phyloP scores from a whole-genome alignment of 2,113 vertebrate genomes.

The Blennius ocellaris region DNA sequence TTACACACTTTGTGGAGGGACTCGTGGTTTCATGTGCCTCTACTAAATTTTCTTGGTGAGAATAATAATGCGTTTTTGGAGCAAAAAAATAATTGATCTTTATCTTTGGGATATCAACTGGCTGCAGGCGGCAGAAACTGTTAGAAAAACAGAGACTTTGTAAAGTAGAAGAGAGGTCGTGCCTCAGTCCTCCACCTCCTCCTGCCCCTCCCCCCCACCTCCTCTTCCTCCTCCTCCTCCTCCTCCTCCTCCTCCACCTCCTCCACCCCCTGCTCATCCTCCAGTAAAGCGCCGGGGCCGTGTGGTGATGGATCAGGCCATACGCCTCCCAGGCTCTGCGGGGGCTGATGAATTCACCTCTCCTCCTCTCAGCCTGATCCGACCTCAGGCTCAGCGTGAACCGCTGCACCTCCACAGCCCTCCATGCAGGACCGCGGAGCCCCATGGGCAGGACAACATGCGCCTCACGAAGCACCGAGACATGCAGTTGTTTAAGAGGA shows the following conservation, averaged over 20 bases:
- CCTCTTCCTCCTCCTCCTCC: slow-evolving; percentile 4
- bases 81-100: too few species aligned
- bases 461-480: slow-evolving; percentile 15
- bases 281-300: slow-evolving; percentile 35
- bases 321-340: slow-evolving; percentile 47
- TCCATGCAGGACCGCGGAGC: slow-evolving; percentile 28
- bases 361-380: slow-evolving; percentile 52
- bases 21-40: slow-evolving; percentile 2
- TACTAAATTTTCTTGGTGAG: background rate
- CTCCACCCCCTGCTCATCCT: background rate
- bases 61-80: background rate
- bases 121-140: background rate
- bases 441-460: slow-evolving; percentile 30
- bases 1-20: background rate
- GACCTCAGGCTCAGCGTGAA: slow-evolving; percentile 55
- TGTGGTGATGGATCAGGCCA: slow-evolving; percentile 55
- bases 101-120: background rate
- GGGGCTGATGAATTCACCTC: slow-evolving; percentile 67
- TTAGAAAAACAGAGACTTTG: slow-evolving; percentile 2
- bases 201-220: slow-evolving; percentile 6
- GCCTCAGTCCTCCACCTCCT: slow-evolving; percentile 17
- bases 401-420: slow-evolving; percentile 42
- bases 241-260: slow-evolving; percentile 1
- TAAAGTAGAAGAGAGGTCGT: slow-evolving; percentile 4
- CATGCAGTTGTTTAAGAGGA: slow-evolving; percentile 7